Percentiles rank a stretch among this genome's conserved stretches.
Evolutionary conservation across 2,797 vertebrate genomes (phyloP).

Genomic region (Malacoraja senta): DNA sequence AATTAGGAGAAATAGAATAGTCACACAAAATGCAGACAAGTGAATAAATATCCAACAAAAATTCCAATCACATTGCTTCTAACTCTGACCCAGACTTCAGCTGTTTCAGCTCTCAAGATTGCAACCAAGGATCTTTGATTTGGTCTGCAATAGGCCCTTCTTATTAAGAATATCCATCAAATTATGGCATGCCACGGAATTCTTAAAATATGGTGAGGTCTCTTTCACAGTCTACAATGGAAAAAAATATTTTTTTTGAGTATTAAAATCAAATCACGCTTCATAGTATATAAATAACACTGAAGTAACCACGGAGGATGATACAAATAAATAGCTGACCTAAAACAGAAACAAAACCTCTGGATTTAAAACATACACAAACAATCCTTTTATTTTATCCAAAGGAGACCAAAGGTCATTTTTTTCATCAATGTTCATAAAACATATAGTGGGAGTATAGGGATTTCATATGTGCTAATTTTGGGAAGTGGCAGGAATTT

Average conservation of each 20-base stretch:
- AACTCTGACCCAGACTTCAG: conserved; percentile 8
- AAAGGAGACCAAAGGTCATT: background rate
- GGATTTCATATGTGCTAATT: background rate
- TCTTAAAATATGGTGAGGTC: conserved; percentile 36
- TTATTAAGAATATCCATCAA: conserved; percentile 23
- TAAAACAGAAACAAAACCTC: background rate
- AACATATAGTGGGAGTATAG: background rate
- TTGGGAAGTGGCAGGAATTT: background rate
- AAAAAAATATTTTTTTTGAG: background rate
- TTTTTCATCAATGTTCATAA: background rate
- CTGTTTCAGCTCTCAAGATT: conserved; percentile 24
- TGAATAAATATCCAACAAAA: background rate
- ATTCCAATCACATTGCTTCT: background rate
- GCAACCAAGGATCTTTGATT: background rate
- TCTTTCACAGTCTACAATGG: conserved; percentile 18
- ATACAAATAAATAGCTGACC: background rate
- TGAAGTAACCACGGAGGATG: background rate
- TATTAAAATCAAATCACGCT: background rate
- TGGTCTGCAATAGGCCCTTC: conserved; percentile 29
- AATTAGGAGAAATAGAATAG: background rate
- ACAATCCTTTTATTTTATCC: background rate
- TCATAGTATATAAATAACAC: background rate
- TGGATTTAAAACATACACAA: background rate
- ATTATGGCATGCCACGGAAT: conserved; percentile 17
- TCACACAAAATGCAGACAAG: background rate